Base-by-base conservation (phyloP, 2,888 invertebrate genomes). In the Boloria selene region DNA sequence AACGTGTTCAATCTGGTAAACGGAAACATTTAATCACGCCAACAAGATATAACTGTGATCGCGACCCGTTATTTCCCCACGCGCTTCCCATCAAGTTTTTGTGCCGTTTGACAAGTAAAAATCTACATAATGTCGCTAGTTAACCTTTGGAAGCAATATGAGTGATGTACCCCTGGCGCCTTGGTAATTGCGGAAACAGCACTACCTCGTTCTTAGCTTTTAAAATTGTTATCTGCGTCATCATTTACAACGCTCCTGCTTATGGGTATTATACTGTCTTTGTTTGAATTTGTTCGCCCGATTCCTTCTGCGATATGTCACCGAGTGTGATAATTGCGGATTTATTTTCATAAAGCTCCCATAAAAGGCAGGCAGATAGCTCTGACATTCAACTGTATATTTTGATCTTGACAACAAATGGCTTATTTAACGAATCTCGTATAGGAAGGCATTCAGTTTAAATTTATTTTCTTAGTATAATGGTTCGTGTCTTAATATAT, bases 141-240 rank as follows among this genome's bases (percentile, higher is more conserved):
- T 89, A 86, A 88, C 86, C 87, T 88, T 87, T 85, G 79, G 79
- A 75, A 38, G 76, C 74, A 79, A 80, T 79, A 81, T 26, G 47
- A 26, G 59, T 82, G 80, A 84, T 84, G 82, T 79, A 80, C 70
- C 79, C 76, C 75, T 76, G 82, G 79, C 82, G 79, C 77, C 79
- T 49, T 51, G 54, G 74, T 82, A 85, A 88, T 88, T 87, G 87
- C 86, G 90, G 89, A 90, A 90, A 84, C 60, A 54, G 51, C 69
- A 64, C 69, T 55, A 69, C 67, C 67, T 70, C 68, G 65, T 66
- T 69, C 67, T 68, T 72, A 67, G 70, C 70, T 70, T 71, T 59
- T 65, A 64, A 66, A 66, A 68, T 65, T 65, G 71, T 73, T 70
- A 74, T 74, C 74, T 67, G 70, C 67, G 73, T 73, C 74, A 74